Percentiles rank a stretch among this genome's conserved stretches.
phyloP scores from a whole-genome alignment of 2,888 invertebrate species.

The Baccha elongata region DNA sequence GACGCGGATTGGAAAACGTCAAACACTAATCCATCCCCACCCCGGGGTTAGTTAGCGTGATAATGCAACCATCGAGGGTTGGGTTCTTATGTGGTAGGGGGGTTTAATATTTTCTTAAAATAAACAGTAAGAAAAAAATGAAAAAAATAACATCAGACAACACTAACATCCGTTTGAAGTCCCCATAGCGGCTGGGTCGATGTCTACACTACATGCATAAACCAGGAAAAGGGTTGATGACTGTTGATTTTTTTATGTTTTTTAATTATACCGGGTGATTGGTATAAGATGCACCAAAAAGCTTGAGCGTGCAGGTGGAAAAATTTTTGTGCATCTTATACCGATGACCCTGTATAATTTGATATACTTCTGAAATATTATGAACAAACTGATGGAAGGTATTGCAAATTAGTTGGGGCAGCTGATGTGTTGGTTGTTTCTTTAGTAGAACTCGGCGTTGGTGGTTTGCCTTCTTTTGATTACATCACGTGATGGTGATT shows the following conservation, averaged over 20 bases:
- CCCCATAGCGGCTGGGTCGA: slow-evolving; percentile 25
- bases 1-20: slow-evolving; percentile 51
- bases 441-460: no score
- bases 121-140: slow-evolving; percentile 62
- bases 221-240: slow-evolving; percentile 52
- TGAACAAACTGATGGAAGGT: no score
- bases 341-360: no score
- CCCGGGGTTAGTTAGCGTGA: slow-evolving; percentile 25
- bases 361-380: no score
- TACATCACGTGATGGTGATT: no score
- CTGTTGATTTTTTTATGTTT: slow-evolving; percentile 26
- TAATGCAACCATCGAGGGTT: slow-evolving; percentile 37
- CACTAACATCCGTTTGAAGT: slow-evolving; percentile 53
- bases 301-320: no score
- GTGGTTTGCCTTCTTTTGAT: no score
- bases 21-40: slow-evolving; percentile 46
- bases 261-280: no score
- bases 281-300: no score
- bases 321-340: no score
- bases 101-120: slow-evolving; percentile 71
- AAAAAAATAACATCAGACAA: slow-evolving; percentile 58
- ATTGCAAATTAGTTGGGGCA: no score
- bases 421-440: no score
- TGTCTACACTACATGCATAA: slow-evolving; percentile 35
- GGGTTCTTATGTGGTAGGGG: slow-evolving; percentile 8